phyloP scores from a whole-genome alignment of 2,888 invertebrate species.

The Caradrina clavipalpis region DNA sequence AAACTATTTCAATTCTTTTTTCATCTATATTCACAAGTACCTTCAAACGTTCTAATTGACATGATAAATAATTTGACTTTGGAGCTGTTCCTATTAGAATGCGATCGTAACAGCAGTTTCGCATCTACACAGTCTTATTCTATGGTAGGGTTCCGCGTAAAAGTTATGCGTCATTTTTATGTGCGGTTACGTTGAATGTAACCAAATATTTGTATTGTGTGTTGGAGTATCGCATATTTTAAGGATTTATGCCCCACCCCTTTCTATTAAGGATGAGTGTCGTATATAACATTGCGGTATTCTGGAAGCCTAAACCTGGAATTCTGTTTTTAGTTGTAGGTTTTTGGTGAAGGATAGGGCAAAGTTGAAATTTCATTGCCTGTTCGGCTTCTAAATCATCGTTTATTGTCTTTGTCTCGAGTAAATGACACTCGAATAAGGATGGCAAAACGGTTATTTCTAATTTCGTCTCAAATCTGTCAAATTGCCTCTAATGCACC shows the following conservation, averaged over 20 bases:
- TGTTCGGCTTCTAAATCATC: background rate
- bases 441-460: too few relatives aligned
- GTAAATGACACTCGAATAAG: background rate
- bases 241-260: slow-evolving; percentile 76
- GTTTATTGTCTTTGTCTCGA: background rate
- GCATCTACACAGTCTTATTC: slow-evolving; percentile 5
- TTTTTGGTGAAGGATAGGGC: background rate
- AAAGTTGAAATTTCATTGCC: background rate
- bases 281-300: slow-evolving; percentile 61
- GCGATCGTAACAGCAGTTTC: background rate
- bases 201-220: slow-evolving; percentile 87
- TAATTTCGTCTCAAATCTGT: too few relatives aligned
- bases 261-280: slow-evolving; percentile 75
- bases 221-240: slow-evolving; percentile 77
- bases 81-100: too few relatives aligned
- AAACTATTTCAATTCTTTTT: too few relatives aligned
- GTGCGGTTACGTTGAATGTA: slow-evolving; percentile 74
- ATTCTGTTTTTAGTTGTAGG: slow-evolving; percentile 10
- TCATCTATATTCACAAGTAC: too few relatives aligned
- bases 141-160: slow-evolving; percentile 54
- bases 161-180: slow-evolving; percentile 84
- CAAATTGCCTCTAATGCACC: too few relatives aligned
- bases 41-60: too few relatives aligned
- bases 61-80: too few relatives aligned
- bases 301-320: slow-evolving; percentile 36